Evolutionary conservation across 2,797 vertebrate species (phyloP).

Genomic region (Ctenopoma kingsleyae): DNA sequence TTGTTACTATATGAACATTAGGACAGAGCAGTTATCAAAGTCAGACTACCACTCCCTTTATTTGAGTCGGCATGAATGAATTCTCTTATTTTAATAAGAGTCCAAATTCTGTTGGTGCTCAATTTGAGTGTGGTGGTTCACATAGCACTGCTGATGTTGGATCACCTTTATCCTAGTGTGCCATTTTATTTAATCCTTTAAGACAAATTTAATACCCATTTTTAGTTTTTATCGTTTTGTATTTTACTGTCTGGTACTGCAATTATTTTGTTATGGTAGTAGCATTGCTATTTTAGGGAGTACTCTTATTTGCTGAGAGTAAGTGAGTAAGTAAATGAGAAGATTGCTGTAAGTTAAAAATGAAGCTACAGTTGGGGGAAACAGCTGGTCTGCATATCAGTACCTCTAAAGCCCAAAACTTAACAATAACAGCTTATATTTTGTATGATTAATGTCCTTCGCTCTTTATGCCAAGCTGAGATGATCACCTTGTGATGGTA

Average conservation of each 20-base stretch:
- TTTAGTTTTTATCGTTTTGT: neutral
- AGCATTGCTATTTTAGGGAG: neutral
- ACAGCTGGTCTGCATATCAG: neutral
- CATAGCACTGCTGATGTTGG: too few relatives aligned
- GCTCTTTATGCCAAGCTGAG: neutral
- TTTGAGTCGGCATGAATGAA: slow-evolving; percentile 1
- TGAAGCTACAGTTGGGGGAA: neutral
- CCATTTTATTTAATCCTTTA: too few relatives aligned
- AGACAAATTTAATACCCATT: neutral
- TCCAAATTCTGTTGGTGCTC: too few relatives aligned
- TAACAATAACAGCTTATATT: neutral
- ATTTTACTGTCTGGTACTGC: neutral
- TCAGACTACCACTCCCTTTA: slow-evolving; percentile 13
- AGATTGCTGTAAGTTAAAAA: neutral
- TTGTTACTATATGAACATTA: slow-evolving; percentile 16
- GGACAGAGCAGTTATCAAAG: slow-evolving; percentile 9
- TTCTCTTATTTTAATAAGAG: too few relatives aligned
- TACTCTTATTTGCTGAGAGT: neutral
- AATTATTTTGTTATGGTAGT: neutral
- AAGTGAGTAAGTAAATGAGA: neutral
- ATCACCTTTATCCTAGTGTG: too few relatives aligned
- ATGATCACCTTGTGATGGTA: neutral
- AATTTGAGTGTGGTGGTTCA: too few relatives aligned
- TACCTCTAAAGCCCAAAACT: neutral
- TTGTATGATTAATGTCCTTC: neutral